Conservation (phyloP, 2,888 invertebrate species). For the Rhamphomyia laevipes region DNA sequence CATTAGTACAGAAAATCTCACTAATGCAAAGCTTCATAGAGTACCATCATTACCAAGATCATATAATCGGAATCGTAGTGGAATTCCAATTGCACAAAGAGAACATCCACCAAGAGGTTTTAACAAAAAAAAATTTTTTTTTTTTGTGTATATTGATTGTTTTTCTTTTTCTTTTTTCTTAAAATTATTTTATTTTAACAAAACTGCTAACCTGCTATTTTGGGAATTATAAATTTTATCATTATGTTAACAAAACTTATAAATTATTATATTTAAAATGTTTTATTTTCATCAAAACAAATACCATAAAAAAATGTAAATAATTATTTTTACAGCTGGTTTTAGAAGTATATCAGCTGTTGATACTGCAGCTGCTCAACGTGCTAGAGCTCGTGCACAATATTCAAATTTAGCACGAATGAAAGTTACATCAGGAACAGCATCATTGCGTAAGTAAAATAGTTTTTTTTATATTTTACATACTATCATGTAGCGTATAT, state of each 20-base stretch:
- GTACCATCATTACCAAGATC: slow-evolving; percentile 48
- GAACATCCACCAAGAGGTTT: slow-evolving; percentile 22
- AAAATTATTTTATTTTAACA: background rate
- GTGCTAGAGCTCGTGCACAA: slow-evolving; percentile 72
- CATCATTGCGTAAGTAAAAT: slow-evolving; percentile 62
- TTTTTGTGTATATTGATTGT: background rate
- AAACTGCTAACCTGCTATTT: background rate
- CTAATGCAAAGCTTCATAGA: slow-evolving; percentile 42
- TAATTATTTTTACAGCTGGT: slow-evolving; percentile 31
- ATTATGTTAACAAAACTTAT: background rate
- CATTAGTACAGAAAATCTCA: slow-evolving; percentile 47
- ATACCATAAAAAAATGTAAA: background rate
- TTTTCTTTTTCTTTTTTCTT: background rate
- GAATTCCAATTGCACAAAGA: slow-evolving; percentile 42
- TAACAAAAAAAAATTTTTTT: background rate
- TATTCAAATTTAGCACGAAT: slow-evolving; percentile 70
- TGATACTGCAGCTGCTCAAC: slow-evolving; percentile 81
- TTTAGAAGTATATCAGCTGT: slow-evolving; percentile 85
- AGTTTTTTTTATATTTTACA: too few species aligned
- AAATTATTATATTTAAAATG: background rate
- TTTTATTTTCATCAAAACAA: background rate
- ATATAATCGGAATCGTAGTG: slow-evolving; percentile 45
- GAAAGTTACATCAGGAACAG: slow-evolving; percentile 53
- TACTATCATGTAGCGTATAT: too few species aligned
- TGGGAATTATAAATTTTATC: background rate